Evolutionary conservation across 2,113 vertebrate species (phyloP).

Genomic region (Agapornis roseicollis): DNA sequence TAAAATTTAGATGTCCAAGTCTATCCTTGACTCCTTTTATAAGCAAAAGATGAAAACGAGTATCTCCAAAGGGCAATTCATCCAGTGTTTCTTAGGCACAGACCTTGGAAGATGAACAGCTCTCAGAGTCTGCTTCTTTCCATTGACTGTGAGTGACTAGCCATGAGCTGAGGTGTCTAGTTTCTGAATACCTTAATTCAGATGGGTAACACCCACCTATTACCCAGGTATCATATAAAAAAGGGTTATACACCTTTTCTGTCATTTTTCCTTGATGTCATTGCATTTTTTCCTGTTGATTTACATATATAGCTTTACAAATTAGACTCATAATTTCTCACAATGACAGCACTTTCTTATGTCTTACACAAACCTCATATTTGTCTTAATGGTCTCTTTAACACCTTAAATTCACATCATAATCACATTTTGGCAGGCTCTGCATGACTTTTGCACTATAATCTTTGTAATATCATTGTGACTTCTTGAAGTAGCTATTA

Average conservation of each 20-base stretch:
- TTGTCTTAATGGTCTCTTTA: slow-evolving; percentile 14
- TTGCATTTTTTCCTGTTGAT: not conserved
- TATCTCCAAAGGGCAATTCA: not conserved
- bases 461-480: slow-evolving; percentile 17
- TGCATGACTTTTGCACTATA: not conserved
- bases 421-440: not conserved
- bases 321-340: not conserved
- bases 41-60: not conserved
- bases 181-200: not conserved
- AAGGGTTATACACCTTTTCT: not conserved
- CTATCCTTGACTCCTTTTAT: not conserved
- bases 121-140: not conserved
- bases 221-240: not conserved
- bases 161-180: not conserved
- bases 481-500: slow-evolving; percentile 32
- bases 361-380: not conserved
- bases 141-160: not conserved
- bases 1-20: not conserved
- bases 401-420: not conserved
- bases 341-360: not conserved
- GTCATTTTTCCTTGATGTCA: not conserved
- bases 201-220: not conserved
- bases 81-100: not conserved
- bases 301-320: not conserved
- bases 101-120: not conserved